A percentile compares a stretch with the other conserved stretches of the same genome.
phyloP scores from a whole-genome alignment of 2,113 vertebrate genomes.

The Oceanodroma tethys region DNA sequence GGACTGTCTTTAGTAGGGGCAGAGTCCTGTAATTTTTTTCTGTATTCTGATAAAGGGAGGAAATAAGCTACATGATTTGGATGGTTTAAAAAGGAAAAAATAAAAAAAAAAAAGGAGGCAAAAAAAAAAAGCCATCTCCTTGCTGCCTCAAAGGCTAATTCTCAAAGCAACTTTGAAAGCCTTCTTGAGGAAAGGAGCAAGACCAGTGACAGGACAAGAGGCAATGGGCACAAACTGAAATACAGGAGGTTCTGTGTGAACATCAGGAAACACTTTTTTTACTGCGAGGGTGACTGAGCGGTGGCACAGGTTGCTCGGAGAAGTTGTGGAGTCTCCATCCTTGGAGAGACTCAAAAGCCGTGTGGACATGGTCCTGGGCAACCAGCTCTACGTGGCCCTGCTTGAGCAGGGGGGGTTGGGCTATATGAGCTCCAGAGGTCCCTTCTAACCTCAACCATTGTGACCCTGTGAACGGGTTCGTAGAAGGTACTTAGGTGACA shows the following conservation, averaged over 20 bases:
- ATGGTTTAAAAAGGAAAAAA: background rate
- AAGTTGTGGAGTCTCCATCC: background rate
- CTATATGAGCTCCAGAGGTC: background rate
- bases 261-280: background rate
- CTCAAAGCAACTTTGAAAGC: background rate
- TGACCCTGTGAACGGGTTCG: background rate
- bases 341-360: background rate
- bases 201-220: background rate
- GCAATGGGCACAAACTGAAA: background rate
- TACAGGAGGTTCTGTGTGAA: background rate
- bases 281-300: background rate
- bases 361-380: background rate
- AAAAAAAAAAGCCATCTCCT: background rate
- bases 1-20: background rate
- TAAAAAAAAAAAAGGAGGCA: background rate
- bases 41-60: background rate
- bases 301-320: background rate
- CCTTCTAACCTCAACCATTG: background rate
- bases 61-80: background rate
- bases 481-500: background rate
- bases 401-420: background rate
- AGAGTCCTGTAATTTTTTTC: background rate
- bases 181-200: background rate
- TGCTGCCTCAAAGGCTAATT: background rate
- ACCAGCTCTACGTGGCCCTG: background rate